These are phyloP conservation scores for Tenthredo mesomela DNA, from an alignment of 2,888 invertebrate genomes.

Conservation along the genomic window DNA sequence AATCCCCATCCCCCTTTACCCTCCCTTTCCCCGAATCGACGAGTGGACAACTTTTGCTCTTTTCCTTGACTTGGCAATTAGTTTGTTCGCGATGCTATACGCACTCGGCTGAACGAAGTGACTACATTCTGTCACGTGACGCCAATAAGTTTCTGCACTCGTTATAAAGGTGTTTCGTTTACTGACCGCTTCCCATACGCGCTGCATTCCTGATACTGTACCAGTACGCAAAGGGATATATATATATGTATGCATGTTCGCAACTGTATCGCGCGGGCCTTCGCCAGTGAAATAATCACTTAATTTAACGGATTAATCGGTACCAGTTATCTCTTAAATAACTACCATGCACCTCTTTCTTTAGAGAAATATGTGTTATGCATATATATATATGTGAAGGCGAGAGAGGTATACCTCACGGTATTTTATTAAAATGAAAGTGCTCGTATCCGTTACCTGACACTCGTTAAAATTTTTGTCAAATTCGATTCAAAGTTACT, in stretches of 20 bases:
- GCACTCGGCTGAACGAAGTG: background rate
- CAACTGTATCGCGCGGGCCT: background rate
- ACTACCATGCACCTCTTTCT: background rate
- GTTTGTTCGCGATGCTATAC: background rate
- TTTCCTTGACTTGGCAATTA: slow-evolving; percentile 5
- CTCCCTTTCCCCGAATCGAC: background rate
- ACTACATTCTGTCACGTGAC: slow-evolving; percentile 32
- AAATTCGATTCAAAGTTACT: background rate
- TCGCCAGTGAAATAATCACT: slow-evolving; percentile 41
- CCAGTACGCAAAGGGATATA: background rate
- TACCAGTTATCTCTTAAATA: slow-evolving; percentile 31
- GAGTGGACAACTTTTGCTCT: background rate
- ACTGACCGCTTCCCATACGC: slow-evolving; percentile 2
- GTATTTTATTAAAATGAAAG: slow-evolving; percentile 4
- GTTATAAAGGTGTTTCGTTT: slow-evolving; percentile 27
- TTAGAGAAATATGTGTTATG: background rate
- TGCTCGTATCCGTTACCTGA: background rate
- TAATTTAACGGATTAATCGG: slow-evolving; percentile 49
- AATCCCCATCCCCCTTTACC: no score
- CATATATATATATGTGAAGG: background rate
- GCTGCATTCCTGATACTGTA: slow-evolving; percentile 4
- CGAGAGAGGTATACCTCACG: background rate
- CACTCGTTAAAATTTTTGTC: background rate
- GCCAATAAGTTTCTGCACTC: slow-evolving; percentile 26
- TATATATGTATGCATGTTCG: background rate